Evolutionary conservation across 2,888 invertebrate genomes (phyloP), one percentile per base, ranked within the genome.

Genomic region (Glaucopsyche alexis): DNA sequence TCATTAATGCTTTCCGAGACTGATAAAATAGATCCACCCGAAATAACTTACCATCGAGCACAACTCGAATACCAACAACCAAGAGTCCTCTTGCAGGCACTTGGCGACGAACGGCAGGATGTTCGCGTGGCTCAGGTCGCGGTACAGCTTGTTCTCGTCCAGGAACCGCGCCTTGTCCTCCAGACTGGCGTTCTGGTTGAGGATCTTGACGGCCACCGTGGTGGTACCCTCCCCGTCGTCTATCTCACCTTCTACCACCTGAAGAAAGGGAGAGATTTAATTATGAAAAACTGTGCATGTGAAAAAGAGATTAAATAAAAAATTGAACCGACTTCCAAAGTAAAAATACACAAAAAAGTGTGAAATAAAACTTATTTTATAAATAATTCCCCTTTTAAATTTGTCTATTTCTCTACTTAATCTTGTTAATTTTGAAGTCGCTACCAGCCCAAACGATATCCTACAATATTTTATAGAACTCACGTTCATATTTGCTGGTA

Each of bases 191-290:
- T 96, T 96, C 80, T 96, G 96, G 76, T 96, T 95, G 60, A 97
- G 93, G 75, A 97, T 96, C 84, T 96, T 95, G 7, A 97, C 97
- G n/a, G 96, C 95, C n/a, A 96, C 96, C 42, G 94, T 93, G 47
- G 83, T 80, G 8, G 83, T 83, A 11, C 81, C 80, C 71, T 86
- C 82, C 64, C 84, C 81, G 79, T 86, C 80, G 78, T 81, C 81
- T 2, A 96, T 95, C 81, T 96, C 96, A 8, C 97, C 96, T 87
- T 96, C 96, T 6, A 97, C 95, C 16, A 97, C 96, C 95, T 96
- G 80, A 38, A 73, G 72, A 64, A 19, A 50, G 29, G n/a, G 47
- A 45, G 55, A 72, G 14, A 45, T 71, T 49, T 71, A 29, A 4
- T 29, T 29, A 29, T 47, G 11, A 16, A 65, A 40, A 9, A 42